These are phyloP conservation scores for Tetheella fluctuosa DNA, from an alignment of 2,888 invertebrate genomes.

Conservation along the genomic window DNA sequence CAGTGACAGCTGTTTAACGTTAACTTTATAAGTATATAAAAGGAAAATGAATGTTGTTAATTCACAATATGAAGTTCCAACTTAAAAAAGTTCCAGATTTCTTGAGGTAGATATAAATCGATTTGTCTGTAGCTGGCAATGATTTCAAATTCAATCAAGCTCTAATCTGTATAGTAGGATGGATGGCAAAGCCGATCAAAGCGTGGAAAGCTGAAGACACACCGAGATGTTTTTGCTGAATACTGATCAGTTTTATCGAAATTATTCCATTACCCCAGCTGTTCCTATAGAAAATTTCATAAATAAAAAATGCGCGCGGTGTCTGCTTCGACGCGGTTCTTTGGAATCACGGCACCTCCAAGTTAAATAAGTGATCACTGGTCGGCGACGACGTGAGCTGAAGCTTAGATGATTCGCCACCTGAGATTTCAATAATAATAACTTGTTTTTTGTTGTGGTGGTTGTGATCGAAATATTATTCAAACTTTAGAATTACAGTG, in stretches of 20 bases:
- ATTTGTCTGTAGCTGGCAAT: conserved; percentile 29
- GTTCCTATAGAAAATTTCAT: conserved; percentile 70
- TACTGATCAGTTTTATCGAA: conserved; percentile 71
- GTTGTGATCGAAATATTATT: conserved; percentile 17
- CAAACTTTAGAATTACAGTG: conserved; percentile 14
- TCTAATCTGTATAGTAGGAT: conserved; percentile 56
- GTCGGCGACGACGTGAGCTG: conserved; percentile 69
- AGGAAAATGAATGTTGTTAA: neutral
- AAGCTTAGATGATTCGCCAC: conserved; percentile 55
- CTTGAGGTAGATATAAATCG: neutral
- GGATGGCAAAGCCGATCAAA: conserved; percentile 53
- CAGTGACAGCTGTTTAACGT: neutral
- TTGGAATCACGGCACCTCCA: conserved; percentile 75
- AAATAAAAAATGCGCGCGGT: conserved; percentile 73
- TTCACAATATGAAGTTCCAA: conserved; percentile 18
- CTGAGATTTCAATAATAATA: conserved; percentile 51
- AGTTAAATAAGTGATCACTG: conserved; percentile 83
- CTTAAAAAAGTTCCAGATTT: conserved; percentile 1
- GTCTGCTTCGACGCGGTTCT: conserved; percentile 71
- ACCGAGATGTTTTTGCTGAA: conserved; percentile 65
- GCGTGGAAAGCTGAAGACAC: conserved; percentile 54
- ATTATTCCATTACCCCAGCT: conserved; percentile 74
- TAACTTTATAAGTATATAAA: neutral
- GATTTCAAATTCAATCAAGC: conserved; percentile 62
- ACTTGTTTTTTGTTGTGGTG: conserved; percentile 14